Evolutionary conservation across 2,888 invertebrate species (phyloP).

Genomic region (Dolichopus griseipennis): DNA sequence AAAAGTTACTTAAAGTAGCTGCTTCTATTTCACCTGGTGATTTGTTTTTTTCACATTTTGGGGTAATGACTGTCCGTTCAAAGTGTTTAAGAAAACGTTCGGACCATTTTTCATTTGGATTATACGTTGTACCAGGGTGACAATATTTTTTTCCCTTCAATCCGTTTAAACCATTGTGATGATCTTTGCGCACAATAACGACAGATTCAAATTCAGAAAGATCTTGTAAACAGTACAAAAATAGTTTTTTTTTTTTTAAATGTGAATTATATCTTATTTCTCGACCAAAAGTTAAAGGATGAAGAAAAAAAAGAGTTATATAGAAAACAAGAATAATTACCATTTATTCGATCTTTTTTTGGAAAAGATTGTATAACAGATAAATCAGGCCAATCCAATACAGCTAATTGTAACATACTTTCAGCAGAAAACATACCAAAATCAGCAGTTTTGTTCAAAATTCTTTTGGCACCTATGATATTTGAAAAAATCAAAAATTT

Average conservation of each 20-base stretch:
- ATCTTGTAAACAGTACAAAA: slow-evolving; percentile 35
- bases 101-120: slow-evolving; percentile 43
- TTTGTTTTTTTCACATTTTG: slow-evolving; percentile 32
- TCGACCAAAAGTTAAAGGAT: background rate
- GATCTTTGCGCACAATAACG: slow-evolving; percentile 47
- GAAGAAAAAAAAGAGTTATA: background rate
- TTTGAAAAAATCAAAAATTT: background rate
- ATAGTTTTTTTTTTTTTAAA: too few relatives aligned
- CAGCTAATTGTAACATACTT: slow-evolving; percentile 49
- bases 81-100: slow-evolving; percentile 53
- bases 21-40: slow-evolving; percentile 54
- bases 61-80: slow-evolving; percentile 41
- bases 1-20: slow-evolving; percentile 52
- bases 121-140: slow-evolving; percentile 54
- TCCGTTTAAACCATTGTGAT: slow-evolving; percentile 45
- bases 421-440: slow-evolving; percentile 55
- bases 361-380: slow-evolving; percentile 47
- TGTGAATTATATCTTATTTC: too few relatives aligned
- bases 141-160: slow-evolving; percentile 51
- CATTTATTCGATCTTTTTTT: slow-evolving; percentile 41
- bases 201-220: slow-evolving; percentile 51
- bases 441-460: slow-evolving; percentile 48
- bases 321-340: slow-evolving; percentile 25
- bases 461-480: slow-evolving; percentile 40
- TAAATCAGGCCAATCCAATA: slow-evolving; percentile 36